A percentile compares a stretch with the other conserved stretches of the same genome.
These are phyloP conservation scores for Condylostylus longicornis DNA, from an alignment of 1,140 invertebrate species.

Conservation along the genomic window DNA sequence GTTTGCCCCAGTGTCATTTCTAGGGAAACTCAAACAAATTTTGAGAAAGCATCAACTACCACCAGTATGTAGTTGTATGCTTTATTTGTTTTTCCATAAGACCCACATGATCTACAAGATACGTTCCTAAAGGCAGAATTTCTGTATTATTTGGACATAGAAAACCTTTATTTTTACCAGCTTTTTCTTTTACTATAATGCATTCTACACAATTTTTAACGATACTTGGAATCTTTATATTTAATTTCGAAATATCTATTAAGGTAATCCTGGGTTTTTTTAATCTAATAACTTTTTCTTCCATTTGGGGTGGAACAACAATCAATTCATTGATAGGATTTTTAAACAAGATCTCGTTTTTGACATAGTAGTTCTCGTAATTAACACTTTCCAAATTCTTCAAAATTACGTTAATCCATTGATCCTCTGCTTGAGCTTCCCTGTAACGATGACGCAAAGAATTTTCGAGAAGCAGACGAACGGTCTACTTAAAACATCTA, in stretches of 20 bases:
- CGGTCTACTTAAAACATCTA: slow-evolving; percentile 14
- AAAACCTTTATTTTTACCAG: slow-evolving; percentile 29
- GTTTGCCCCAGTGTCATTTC: background rate
- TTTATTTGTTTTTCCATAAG: slow-evolving; percentile 26
- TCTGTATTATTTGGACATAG: slow-evolving; percentile 20
- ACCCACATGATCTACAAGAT: slow-evolving; percentile 16
- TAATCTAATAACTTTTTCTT: slow-evolving; percentile 11
- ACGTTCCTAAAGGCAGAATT: slow-evolving; percentile 15
- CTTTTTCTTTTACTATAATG: slow-evolving; percentile 15
- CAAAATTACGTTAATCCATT: no score
- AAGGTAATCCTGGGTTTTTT: slow-evolving; percentile 12
- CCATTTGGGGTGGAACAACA: slow-evolving; percentile 13
- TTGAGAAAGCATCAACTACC: slow-evolving; percentile 30
- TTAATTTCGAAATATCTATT: slow-evolving; percentile 27
- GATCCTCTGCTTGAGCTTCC: background rate
- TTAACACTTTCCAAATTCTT: no score
- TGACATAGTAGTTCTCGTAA: background rate
- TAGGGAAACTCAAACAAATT: slow-evolving; percentile 28
- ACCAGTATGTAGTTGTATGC: slow-evolving; percentile 30
- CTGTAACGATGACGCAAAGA: no score
- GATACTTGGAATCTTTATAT: slow-evolving; percentile 17
- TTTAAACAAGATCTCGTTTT: slow-evolving; percentile 2
- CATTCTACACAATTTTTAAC: slow-evolving; percentile 24
- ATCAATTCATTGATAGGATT: slow-evolving; percentile 6
- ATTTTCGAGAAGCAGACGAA: slow-evolving; percentile 1